Percentiles rank a stretch among this genome's conserved stretches.
phyloP scores from a whole-genome alignment of 1,140 invertebrate genomes.

The Orchestia grillus region DNA sequence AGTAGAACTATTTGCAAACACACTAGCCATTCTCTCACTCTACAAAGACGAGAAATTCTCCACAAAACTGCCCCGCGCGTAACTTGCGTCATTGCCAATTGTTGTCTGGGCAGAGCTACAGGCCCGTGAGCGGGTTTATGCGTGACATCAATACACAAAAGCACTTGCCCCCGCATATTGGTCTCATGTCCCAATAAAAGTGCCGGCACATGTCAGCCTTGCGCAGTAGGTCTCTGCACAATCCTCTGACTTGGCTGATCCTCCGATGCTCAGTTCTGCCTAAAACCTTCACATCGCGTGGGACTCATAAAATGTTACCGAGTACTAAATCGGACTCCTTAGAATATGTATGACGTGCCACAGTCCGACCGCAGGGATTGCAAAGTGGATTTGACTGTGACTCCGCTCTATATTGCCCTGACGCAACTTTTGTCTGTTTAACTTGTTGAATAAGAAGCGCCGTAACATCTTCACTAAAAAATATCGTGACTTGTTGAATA shows the following conservation, averaged over 20 bases:
- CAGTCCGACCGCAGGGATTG: neutral
- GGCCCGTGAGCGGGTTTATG: neutral
- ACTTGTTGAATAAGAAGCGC: neutral
- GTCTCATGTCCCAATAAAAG: neutral
- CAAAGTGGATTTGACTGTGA: neutral
- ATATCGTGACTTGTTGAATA: neutral
- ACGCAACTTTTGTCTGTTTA: neutral
- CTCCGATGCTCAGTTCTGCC: neutral
- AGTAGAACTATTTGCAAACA: no score
- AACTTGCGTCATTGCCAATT: neutral
- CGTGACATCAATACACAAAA: constrained; percentile 1
- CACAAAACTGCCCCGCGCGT: no score
- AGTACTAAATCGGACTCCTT: neutral
- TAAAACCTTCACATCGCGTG: neutral
- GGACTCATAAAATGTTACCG: neutral
- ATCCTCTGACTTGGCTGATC: neutral
- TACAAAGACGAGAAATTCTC: no score
- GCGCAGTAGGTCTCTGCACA: neutral
- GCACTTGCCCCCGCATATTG: neutral
- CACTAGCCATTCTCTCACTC: no score
- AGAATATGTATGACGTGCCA: neutral
- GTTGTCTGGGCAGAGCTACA: neutral
- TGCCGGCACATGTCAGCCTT: neutral
- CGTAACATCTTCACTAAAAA: neutral
- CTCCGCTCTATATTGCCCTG: neutral